These are phyloP conservation scores for Drosophila paramelanica DNA, from an alignment of 2,888 invertebrate genomes.

Conservation along the genomic window DNA sequence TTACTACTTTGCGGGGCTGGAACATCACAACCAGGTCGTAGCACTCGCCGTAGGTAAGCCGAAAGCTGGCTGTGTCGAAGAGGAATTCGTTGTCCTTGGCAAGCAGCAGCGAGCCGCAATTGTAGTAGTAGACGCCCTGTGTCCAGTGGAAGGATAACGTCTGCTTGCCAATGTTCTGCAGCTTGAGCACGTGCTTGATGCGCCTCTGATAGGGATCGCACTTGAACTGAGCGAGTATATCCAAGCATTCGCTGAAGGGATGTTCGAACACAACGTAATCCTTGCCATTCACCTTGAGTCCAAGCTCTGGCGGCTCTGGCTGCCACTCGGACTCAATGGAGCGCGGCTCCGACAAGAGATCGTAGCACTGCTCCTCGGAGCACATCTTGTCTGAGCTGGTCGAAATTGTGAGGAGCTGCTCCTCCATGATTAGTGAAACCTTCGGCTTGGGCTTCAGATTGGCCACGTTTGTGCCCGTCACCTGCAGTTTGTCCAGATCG, in stretches of 20 bases:
- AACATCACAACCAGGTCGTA: conserved; percentile 65
- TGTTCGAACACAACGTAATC: conserved; percentile 38
- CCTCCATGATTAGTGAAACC: conserved; percentile 29
- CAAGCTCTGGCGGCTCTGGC: conserved; percentile 52
- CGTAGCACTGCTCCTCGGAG: conserved; percentile 32
- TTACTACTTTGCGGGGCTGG: conserved; percentile 74
- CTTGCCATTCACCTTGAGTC: conserved; percentile 70
- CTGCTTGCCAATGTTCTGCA: conserved; percentile 73
- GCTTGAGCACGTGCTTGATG: conserved; percentile 54
- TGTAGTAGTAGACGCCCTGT: conserved; percentile 67
- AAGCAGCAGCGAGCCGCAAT: conserved; percentile 55
- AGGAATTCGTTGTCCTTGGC: conserved; percentile 73
- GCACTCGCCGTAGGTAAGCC: conserved; percentile 59
- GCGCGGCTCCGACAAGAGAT: not conserved
- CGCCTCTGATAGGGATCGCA: conserved; percentile 69
- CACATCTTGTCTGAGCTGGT: conserved; percentile 38
- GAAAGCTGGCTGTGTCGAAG: conserved; percentile 70
- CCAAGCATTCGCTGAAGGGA: conserved; percentile 48
- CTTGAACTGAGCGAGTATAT: conserved; percentile 53
- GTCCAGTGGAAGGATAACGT: conserved; percentile 71
- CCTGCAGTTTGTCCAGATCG: conserved; percentile 67
- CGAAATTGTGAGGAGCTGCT: conserved; percentile 52
- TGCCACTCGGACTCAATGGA: not conserved
- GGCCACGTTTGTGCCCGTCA: conserved; percentile 56
- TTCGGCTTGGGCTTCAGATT: conserved; percentile 16